phyloP scores from a whole-genome alignment of 92 coral and sea anemone species.

The Ricordea florida region DNA sequence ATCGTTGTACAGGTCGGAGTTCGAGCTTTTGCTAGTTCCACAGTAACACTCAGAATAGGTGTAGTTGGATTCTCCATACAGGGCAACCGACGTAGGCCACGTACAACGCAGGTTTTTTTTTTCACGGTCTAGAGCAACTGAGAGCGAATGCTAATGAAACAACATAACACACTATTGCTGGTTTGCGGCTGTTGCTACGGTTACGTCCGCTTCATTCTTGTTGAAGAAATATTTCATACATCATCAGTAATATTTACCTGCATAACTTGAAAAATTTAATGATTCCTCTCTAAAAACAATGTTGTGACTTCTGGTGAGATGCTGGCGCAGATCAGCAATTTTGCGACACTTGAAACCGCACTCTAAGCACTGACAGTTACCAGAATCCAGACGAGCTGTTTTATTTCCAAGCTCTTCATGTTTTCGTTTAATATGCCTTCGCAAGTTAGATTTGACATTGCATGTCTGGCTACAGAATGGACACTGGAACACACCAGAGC shows the following conservation, averaged over 20 bases:
- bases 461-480: neutral
- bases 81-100: too few relatives aligned
- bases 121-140: too few relatives aligned
- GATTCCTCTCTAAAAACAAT: constrained; percentile 18
- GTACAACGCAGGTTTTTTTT: too few relatives aligned
- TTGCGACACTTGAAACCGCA: constrained; percentile 46
- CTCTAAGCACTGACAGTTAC: constrained; percentile 34
- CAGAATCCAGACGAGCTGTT: too few relatives aligned
- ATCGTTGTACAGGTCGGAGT: too few relatives aligned
- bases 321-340: constrained; percentile 21
- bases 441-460: neutral
- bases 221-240: neutral
- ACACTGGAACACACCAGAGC: constrained; percentile 3
- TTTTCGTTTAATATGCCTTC: constrained; percentile 26
- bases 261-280: neutral
- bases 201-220: too few relatives aligned
- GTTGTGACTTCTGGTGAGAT: constrained; percentile 29
- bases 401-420: constrained; percentile 4
- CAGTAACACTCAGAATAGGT: too few relatives aligned
- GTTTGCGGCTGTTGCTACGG: too few relatives aligned
- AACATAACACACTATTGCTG: too few relatives aligned
- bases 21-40: too few relatives aligned
- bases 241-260: constrained; percentile 9
- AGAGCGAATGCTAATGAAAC: too few relatives aligned
- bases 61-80: too few relatives aligned